Evolutionary conservation across 2,113 vertebrate species (phyloP).

Genomic region (Chrysochloris asiatica): DNA sequence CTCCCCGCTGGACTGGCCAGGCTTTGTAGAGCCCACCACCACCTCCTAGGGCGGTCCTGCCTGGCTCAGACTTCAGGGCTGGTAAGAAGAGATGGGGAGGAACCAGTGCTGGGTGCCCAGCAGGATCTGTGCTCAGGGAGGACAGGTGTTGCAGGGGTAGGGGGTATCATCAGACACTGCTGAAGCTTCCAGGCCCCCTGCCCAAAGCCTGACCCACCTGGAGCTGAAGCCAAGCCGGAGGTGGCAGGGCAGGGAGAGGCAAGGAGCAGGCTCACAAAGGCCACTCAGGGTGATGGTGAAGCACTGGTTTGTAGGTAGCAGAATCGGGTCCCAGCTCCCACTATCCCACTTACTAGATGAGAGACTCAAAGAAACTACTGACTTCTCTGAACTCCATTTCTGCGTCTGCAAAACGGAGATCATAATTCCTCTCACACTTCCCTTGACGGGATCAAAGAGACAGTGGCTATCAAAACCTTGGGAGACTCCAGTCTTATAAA

Average conservation of each 20-base stretch:
- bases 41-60: constrained; percentile 17
- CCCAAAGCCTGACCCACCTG: constrained; percentile 47
- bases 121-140: not conserved
- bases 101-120: constrained; percentile 57
- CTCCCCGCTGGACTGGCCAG: not conserved
- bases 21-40: not conserved
- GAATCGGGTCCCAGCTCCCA: not conserved
- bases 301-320: rapidly evolving
- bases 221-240: not conserved
- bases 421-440: not conserved
- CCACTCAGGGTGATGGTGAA: not conserved
- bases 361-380: not conserved
- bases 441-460: too few species aligned
- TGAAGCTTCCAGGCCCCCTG: not conserved
- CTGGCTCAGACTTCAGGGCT: constrained; percentile 63
- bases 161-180: constrained; percentile 63
- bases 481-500: too few species aligned
- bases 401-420: not conserved
- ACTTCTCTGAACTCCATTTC: not conserved
- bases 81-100: constrained; percentile 75
- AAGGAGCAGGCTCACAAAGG: not conserved
- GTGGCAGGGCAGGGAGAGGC: not conserved
- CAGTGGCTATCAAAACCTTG: not conserved
- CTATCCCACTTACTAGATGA: not conserved
- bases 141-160: constrained; percentile 81